These are phyloP conservation scores for Etheostoma perlongum DNA, from an alignment of 2,797 vertebrate genomes.

Conservation along the genomic window DNA sequence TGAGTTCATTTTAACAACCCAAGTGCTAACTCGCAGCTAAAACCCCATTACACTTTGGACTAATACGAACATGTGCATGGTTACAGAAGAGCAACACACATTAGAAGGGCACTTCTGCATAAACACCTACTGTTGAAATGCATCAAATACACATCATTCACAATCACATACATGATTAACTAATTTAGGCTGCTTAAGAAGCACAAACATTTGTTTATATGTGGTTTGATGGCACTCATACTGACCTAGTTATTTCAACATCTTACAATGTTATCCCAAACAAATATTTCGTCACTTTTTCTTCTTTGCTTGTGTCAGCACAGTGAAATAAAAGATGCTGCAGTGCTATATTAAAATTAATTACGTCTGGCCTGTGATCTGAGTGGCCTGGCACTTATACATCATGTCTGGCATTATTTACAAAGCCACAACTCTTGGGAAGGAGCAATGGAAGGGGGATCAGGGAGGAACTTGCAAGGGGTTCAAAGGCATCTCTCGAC, in stretches of 20 bases:
- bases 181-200: background rate
- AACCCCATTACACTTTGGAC: conserved; percentile 33
- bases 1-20: conserved; percentile 56
- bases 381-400: conserved; percentile 56
- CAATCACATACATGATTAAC: background rate
- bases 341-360: conserved; percentile 50
- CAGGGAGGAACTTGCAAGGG: conserved; percentile 50
- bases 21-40: conserved; percentile 58
- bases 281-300: conserved; percentile 45
- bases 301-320: conserved; percentile 28
- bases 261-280: conserved; percentile 18
- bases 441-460: conserved; percentile 54
- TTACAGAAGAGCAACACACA: conserved; percentile 31
- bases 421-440: conserved; percentile 72
- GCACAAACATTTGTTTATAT: conserved; percentile 27
- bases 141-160: background rate
- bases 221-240: conserved; percentile 8
- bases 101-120: conserved; percentile 15
- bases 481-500: conserved; percentile 68
- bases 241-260: conserved; percentile 37
- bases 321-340: conserved; percentile 53
- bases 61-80: conserved; percentile 40
- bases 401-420: conserved; percentile 74
- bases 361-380: conserved; percentile 63
- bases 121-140: conserved; percentile 30